Conservation (phyloP, 1,140 invertebrate species). For the Rhagoletis pomonella region DNA sequence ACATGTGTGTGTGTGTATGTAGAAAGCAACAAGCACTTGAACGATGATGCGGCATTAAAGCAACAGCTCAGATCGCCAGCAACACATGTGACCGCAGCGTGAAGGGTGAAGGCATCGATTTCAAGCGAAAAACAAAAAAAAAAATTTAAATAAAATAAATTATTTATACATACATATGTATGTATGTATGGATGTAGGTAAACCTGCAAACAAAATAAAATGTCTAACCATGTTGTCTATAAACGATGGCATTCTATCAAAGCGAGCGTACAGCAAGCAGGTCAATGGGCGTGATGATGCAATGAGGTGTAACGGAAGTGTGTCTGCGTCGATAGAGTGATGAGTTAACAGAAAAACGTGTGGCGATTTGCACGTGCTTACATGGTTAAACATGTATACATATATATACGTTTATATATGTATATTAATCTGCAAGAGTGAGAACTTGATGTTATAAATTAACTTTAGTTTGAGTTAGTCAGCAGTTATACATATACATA, state of each 20-base stretch:
- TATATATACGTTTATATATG: background rate
- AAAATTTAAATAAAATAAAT: background rate
- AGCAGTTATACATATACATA: background rate
- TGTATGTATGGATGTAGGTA: too few species aligned
- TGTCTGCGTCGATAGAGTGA: background rate
- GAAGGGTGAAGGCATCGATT: too few species aligned
- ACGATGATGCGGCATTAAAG: conserved; percentile 13
- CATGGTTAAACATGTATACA: background rate
- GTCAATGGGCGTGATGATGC: conserved; percentile 12
- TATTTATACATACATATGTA: too few species aligned
- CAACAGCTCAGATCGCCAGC: background rate
- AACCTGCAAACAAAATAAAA: background rate
- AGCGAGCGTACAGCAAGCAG: background rate
- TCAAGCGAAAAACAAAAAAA: background rate
- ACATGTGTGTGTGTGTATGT: background rate
- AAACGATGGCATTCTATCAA: background rate
- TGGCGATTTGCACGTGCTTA: conserved; percentile 24
- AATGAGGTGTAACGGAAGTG: conserved; percentile 37
- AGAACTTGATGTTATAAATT: too few species aligned
- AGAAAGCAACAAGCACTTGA: background rate
- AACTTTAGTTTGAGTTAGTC: background rate
- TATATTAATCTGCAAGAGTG: too few species aligned
- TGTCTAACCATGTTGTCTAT: background rate
- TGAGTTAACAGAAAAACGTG: conserved; percentile 39
- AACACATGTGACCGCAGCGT: background rate